phyloP scores from a whole-genome alignment of 2,888 invertebrate genomes.

The Caenorhabditis sp. region DNA sequence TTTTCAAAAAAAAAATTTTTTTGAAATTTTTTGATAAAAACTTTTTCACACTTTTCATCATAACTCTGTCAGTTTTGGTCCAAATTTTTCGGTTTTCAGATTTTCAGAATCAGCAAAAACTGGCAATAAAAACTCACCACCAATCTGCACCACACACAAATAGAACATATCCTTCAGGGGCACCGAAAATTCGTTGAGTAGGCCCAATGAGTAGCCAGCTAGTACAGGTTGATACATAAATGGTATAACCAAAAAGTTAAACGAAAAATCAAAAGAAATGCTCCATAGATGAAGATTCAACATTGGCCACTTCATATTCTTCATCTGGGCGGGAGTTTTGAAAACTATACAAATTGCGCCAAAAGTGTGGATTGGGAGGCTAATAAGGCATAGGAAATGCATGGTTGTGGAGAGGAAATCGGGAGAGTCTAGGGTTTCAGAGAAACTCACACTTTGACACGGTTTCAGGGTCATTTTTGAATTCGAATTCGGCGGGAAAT shows the following conservation, averaged over 20 bases:
- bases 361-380: slow-evolving; percentile 30
- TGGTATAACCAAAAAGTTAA: slow-evolving; percentile 36
- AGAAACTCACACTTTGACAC: slow-evolving; percentile 20
- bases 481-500: too few relatives aligned
- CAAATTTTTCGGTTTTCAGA: too few relatives aligned
- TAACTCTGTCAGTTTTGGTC: not conserved
- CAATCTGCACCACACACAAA: slow-evolving; percentile 14
- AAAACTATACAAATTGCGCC: slow-evolving; percentile 34
- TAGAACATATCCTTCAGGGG: slow-evolving; percentile 15
- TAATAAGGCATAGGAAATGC: slow-evolving; percentile 6
- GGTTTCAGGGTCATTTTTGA: too few relatives aligned
- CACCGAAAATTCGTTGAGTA: slow-evolving; percentile 7
- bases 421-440: slow-evolving; percentile 6
- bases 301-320: slow-evolving; percentile 40
- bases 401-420: slow-evolving; percentile 20
- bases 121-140: slow-evolving; percentile 17
- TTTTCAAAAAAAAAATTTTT: too few relatives aligned
- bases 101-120: too few relatives aligned
- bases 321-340: slow-evolving; percentile 47
- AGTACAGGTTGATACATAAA: slow-evolving; percentile 46
- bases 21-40: too few relatives aligned
- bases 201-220: slow-evolving; percentile 40
- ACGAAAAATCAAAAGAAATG: slow-evolving; percentile 4
- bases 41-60: too few relatives aligned
- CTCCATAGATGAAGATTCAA: slow-evolving; percentile 55